Base-by-base conservation (phyloP, 2,888 invertebrate species). In the Caenorhabditis parvicauda region DNA sequence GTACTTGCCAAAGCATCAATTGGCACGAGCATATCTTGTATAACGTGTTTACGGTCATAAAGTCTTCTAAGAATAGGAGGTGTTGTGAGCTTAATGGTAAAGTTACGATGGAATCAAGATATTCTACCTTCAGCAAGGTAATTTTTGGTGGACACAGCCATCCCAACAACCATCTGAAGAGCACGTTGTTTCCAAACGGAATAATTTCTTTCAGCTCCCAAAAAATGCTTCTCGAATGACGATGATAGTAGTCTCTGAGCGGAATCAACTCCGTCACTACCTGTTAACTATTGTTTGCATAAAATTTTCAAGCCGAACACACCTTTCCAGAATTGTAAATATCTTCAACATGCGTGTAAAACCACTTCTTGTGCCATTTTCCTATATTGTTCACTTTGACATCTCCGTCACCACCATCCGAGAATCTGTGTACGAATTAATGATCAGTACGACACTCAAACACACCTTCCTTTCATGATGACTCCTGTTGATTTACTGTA, bases 161-260 rank as follows among this genome's bases (percentile, higher is more conserved):
- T 0, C 90, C 90, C 56, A 89, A 85, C 12, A 89, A 81, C 66
- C 84, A 86, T 0, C 90, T 87, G 83, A 90, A 90, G 27, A 89
- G 29, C 0, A 85, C 78, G 77, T 88, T 86, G 82, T 91, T 90
- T 24, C 90, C 90, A 81, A 90, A 91, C 0, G 90, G 88, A 54
- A 91, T 87, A 47, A 91, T 90, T 70, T 90, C 89, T 88, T 88
- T 87, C 27, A 90, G 81, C 82, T 90, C 90, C 90, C 90, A 91
- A 83, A 91, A 91, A 59, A 90, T 84, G 64, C 89, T 88, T 64
- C 87, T 85, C 0, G 89, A 88, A 76, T 91, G 90, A 47, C 91
- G 84, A 81, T 90, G 90, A 79, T 89, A 90, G 83, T 90, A 91
- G 80, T 90, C 88, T 48, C 89, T 82, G 1, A 90, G 82, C 0